Evolutionary conservation across 2,888 invertebrate genomes (phyloP).

Genomic region (Anaspis maculata): DNA sequence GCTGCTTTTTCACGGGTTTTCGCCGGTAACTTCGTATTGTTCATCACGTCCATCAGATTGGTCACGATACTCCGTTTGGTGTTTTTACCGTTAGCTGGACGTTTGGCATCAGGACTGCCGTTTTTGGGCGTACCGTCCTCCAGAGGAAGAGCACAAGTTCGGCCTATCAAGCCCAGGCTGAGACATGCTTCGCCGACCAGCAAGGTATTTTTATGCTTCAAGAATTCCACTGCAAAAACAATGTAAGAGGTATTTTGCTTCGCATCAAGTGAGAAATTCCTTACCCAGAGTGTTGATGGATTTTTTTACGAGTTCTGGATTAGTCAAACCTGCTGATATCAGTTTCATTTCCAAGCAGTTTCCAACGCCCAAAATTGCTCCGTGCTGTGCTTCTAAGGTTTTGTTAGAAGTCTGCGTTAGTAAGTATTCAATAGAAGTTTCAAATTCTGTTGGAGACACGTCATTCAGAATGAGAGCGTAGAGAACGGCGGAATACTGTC

Average conservation of each 20-base stretch:
- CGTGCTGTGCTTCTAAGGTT: constrained; percentile 68
- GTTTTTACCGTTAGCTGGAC: constrained; percentile 33
- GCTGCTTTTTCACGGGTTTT: constrained; percentile 73
- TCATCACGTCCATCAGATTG: constrained; percentile 61
- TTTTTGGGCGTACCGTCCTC: constrained; percentile 42
- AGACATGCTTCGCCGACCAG: constrained; percentile 61
- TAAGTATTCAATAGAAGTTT: constrained; percentile 49
- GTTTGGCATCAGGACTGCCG: constrained; percentile 39
- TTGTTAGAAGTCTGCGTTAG: constrained; percentile 48
- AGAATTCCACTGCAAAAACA: no score
- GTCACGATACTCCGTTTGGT: constrained; percentile 65
- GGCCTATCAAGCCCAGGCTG: constrained; percentile 53
- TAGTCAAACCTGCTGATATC: constrained; percentile 35
- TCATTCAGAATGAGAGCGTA: constrained; percentile 58
- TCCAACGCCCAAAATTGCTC: constrained; percentile 64
- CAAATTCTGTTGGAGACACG: constrained; percentile 51
- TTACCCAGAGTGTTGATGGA: constrained; percentile 48
- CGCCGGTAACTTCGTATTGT: constrained; percentile 59
- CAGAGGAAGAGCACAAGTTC: constrained; percentile 20
- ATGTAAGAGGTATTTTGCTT: no score
- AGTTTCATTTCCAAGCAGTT: constrained; percentile 63
- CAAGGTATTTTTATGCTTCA: constrained; percentile 54
- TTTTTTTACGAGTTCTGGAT: constrained; percentile 55
- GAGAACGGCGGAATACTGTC: constrained; percentile 64
- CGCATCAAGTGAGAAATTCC: no score